Conservation (phyloP, 2,113 vertebrate species). For the Anseranas semipalmata region DNA sequence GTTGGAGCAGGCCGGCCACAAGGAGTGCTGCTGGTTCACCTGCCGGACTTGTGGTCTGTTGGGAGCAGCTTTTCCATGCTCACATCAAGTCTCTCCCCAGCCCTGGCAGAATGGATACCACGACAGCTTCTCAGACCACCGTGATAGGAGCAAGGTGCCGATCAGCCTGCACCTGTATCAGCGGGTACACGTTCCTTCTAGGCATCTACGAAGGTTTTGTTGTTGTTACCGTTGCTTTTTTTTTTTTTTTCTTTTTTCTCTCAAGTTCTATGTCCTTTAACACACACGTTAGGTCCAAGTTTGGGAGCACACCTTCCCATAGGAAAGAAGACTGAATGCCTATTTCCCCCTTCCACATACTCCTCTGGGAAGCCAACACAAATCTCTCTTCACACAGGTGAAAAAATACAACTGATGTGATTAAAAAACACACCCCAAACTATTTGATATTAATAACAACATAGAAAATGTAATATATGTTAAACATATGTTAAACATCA, state of each 20-base stretch:
- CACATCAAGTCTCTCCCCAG: rapidly evolving
- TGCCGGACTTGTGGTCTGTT: not conserved
- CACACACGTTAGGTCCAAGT: not conserved
- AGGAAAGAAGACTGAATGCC: not conserved
- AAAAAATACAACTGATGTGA: not conserved
- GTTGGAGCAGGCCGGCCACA: not conserved
- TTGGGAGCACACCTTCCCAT: not conserved
- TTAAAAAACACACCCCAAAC: not conserved
- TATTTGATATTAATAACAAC: not conserved
- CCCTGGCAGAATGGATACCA: not conserved
- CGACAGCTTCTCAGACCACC: not conserved
- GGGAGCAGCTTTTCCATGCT: not conserved
- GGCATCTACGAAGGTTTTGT: rapidly evolving
- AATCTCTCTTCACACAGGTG: not conserved
- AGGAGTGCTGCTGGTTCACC: rapidly evolving
- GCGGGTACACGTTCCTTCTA: not conserved
- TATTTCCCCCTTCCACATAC: not conserved
- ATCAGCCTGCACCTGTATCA: too few relatives aligned
- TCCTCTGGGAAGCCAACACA: not conserved
- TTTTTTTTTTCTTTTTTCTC: too few relatives aligned
- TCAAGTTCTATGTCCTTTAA: not conserved
- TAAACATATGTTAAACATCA: not conserved
- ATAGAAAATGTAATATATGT: not conserved
- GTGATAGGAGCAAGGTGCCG: not conserved
- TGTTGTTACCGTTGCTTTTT: too few relatives aligned